Base-by-base conservation (phyloP, 2,113 vertebrate species). In the Anolis carolinensis region DNA sequence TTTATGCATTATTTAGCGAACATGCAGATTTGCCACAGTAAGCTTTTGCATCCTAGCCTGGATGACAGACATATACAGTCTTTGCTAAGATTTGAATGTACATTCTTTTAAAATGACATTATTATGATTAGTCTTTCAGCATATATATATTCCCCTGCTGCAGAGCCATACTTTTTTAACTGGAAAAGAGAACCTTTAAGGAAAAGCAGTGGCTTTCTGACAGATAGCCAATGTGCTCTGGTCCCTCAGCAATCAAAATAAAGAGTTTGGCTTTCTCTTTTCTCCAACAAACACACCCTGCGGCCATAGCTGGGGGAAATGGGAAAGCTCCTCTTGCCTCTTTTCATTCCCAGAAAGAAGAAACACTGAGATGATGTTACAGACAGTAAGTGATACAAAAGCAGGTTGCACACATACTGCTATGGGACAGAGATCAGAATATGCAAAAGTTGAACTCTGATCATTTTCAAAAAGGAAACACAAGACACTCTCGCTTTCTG, bases 1-100 rank as follows among this genome's bases (percentile, higher is more conserved):
- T 76, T 78, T 92, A 70, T 72, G 87, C 88, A 55, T 92, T 93
- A 88, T 85, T 90, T 84, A 92, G 82, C 86, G 82, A 83, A 88
- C 67, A 81, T 0, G 44, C 20, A 0, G 85, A 79, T 84, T 89
- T 84, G 79, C 86, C 84, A 91, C 71, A 79, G 67, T 80, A 20
- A 89, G 87, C 88, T 93, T 77, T 89, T 88, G 70, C 84, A 50
- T 84, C 83, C 65, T 85, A 86, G 78, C 74, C 91, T 74, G n/a
- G 76, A 0, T 27, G 84, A 72, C 83, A 88, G 72, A 89, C 82
- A 48, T 87, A 89, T 0, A 83, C 81, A 91, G 74, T 27, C 50
- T 89, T 92, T 90, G 85, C 78, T 85, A 71, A 90, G 34, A 67
- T 67, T n/a, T 4, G 0, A 82, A 86, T 87, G 81, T 77, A 86